A percentile compares a stretch with the other conserved stretches of the same genome.
Conservation (phyloP, 2,888 invertebrate genomes). For the Athetis lepigone region DNA sequence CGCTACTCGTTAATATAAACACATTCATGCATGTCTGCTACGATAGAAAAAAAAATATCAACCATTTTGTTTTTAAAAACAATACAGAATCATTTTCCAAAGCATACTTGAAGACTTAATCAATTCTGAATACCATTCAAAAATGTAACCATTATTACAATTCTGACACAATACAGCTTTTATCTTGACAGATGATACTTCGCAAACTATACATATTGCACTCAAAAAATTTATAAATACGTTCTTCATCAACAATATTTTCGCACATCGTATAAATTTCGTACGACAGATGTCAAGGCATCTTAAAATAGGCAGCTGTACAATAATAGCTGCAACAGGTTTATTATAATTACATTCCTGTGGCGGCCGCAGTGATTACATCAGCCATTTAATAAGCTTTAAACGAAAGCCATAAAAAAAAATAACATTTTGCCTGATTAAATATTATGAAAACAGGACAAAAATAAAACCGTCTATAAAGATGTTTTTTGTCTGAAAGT, state of each 20-base stretch:
- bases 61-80: not conserved
- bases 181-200: slow-evolving; percentile 13
- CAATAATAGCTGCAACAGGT: slow-evolving; percentile 29
- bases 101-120: not conserved
- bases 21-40: no score
- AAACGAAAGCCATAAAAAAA: slow-evolving; percentile 17
- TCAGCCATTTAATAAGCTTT: slow-evolving; percentile 19
- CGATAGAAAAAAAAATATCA: not conserved
- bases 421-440: no score
- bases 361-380: slow-evolving; percentile 6
- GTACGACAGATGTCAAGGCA: slow-evolving; percentile 33
- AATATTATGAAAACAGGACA: no score
- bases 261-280: slow-evolving; percentile 21
- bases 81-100: not conserved
- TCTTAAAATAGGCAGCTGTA: slow-evolving; percentile 33
- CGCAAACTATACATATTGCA: slow-evolving; percentile 10
- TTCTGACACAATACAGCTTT: not conserved
- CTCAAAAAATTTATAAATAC: slow-evolving; percentile 14
- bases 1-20: no score
- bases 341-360: slow-evolving; percentile 28
- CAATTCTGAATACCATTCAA: not conserved
- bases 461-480: not conserved
- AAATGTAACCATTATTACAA: not conserved
- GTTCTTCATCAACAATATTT: slow-evolving; percentile 19
- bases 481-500: not conserved